These are phyloP conservation scores for Pomatorhinus ruficollis DNA, from an alignment of 2,113 vertebrate genomes.

Conservation along the genomic window DNA sequence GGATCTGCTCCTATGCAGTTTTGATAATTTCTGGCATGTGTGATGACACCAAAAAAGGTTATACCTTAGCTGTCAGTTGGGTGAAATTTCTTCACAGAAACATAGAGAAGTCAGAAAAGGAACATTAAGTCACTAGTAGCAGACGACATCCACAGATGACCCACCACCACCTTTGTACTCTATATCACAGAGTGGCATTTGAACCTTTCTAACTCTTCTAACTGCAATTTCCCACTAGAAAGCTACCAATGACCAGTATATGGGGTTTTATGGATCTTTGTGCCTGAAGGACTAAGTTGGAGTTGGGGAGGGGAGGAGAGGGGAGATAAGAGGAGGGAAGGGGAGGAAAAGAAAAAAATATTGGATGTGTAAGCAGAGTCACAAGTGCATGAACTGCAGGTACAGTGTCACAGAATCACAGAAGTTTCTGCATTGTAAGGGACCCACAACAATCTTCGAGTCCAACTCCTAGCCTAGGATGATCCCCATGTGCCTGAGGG, in stretches of 20 bases:
- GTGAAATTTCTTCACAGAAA: neutral
- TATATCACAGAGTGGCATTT: neutral
- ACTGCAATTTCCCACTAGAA: neutral
- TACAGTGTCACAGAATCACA: neutral
- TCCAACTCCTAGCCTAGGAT: neutral
- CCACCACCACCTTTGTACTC: neutral
- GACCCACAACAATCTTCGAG: accelerated
- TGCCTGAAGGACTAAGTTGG: neutral
- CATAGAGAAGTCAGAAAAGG: neutral
- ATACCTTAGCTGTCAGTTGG: neutral
- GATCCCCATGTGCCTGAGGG: neutral
- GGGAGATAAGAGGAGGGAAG: accelerated
- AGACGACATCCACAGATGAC: neutral
- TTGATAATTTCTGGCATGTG: neutral
- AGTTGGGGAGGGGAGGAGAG: accelerated
- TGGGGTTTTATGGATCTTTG: neutral
- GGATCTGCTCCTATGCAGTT: neutral
- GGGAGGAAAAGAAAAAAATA: neutral
- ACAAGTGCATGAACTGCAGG: neutral
- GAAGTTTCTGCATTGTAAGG: neutral
- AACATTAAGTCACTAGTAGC: neutral
- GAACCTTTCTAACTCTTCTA: neutral
- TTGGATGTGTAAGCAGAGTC: neutral
- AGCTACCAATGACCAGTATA: neutral
- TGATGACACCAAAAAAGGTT: neutral